phyloP scores from a whole-genome alignment of 2,113 vertebrate genomes.

The Oncorhynchus tshawytscha region DNA sequence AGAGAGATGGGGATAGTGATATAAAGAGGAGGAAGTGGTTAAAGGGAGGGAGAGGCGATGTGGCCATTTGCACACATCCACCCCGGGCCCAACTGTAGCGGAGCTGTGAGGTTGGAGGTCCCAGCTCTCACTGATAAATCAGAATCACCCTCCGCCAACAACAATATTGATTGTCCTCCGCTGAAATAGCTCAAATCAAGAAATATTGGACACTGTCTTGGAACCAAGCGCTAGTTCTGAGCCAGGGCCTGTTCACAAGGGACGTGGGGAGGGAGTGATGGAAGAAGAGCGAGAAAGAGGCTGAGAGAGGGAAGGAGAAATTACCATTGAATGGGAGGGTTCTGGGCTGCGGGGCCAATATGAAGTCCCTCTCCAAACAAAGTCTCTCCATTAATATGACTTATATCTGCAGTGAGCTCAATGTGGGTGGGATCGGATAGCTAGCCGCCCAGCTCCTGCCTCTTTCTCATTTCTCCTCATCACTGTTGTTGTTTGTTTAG shows the following conservation, averaged over 20 bases:
- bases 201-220: constrained; percentile 63
- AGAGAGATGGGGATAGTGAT: background rate
- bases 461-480: background rate
- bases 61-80: constrained; percentile 51
- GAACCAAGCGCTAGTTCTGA: constrained; percentile 41
- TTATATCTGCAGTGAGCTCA: constrained; percentile 55
- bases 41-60: constrained; percentile 15
- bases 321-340: constrained; percentile 56
- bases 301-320: constrained; percentile 55
- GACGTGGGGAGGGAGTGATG: constrained; percentile 61
- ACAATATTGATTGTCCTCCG: constrained; percentile 69
- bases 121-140: constrained; percentile 56
- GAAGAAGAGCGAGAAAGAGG: constrained; percentile 39
- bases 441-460: constrained; percentile 21
- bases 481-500: background rate
- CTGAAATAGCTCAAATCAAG: constrained; percentile 63
- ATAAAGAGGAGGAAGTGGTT: constrained; percentile 14
- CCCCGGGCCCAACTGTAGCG: background rate
- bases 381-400: constrained; percentile 61
- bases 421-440: constrained; percentile 62
- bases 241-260: constrained; percentile 53
- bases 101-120: constrained; percentile 50
- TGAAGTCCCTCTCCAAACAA: constrained; percentile 66
- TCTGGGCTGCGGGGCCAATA: constrained; percentile 50
- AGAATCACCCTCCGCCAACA: constrained; percentile 62